Evolutionary conservation across 2,113 vertebrate genomes (phyloP).

Genomic region (Bos taurus): DNA sequence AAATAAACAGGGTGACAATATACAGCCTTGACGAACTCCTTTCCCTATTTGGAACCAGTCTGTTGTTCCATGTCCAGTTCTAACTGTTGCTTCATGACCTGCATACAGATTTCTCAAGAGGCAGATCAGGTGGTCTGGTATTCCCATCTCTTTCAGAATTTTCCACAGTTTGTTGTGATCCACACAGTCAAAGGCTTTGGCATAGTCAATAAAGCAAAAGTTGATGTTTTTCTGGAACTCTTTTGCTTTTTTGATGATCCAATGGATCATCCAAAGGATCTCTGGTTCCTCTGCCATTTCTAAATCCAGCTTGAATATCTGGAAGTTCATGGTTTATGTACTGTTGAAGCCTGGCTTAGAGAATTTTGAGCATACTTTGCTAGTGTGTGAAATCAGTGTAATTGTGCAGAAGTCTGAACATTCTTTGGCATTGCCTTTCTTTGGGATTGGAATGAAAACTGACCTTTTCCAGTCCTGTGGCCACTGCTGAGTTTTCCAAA

Average conservation of each 20-base stretch:
- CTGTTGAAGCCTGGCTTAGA: neutral
- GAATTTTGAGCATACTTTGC: neutral
- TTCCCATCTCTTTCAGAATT: neutral
- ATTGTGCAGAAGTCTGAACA: accelerated
- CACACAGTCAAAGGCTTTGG: neutral
- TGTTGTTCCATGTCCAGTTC: neutral
- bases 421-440: neutral
- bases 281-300: neutral
- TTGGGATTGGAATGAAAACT: neutral
- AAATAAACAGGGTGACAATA: neutral
- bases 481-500: neutral
- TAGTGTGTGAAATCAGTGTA: neutral
- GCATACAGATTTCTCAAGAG: neutral
- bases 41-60: neutral
- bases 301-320: neutral
- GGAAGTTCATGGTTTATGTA: neutral
- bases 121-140: neutral
- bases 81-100: neutral
- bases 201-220: neutral
- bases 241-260: neutral
- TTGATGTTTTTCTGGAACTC: neutral
- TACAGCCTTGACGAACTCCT: neutral
- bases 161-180: neutral
- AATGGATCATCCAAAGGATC: neutral
- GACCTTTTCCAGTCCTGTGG: neutral